Evolutionary conservation across 2,888 invertebrate genomes (phyloP), one percentile per base, ranked within the genome.

Genomic region (Schizaphis graminum): DNA sequence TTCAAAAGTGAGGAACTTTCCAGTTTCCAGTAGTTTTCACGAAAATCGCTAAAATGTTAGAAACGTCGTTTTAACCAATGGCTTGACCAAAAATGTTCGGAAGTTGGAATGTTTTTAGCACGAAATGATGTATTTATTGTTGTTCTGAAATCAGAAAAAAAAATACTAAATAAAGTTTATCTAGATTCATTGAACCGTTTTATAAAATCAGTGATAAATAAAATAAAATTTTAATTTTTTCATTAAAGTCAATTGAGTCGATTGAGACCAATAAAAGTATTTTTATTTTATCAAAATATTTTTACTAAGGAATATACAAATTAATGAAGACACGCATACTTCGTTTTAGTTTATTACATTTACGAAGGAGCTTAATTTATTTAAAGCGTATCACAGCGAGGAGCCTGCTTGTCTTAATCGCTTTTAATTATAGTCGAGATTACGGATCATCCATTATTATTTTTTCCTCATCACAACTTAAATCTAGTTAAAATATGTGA

Each of bases 381-480:
- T 53, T 53, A 21, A 49, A 87, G 47, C 49, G 49, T 49, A n/a
- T 49, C 67, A 87, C 49, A 85, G 8, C 1, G 26, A 21, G 16
- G 21, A 87, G 49, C 49, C n/a, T 53, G 21, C 16, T 87, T 49
- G 87, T 53, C n/a, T 53, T 53, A 87, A 87, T 87, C 49, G 21
- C n/a, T 49, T 87, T 87, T 87, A 49, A 49, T 28, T 87, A 87
- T 44, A 85, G 85, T 41, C 26, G 24, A 47, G 49, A 87, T 87
- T n/a, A 21, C 53, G 21, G 53, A 87, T 87, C 49, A 87, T 49
- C 49, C n/a, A n/a, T 49, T n/a, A n/a, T 87, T 87, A 87, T 21
- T 87, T 49, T 49, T 87, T 49, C n/a, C 49, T 49, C 49, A 49
- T 87, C 87, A 87, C n/a, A 49, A n/a, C n/a, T 49, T 49, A 35